These are phyloP conservation scores for Acropora yongei DNA, from an alignment of 64 coral and sea anemone species.

Conservation along the genomic window DNA sequence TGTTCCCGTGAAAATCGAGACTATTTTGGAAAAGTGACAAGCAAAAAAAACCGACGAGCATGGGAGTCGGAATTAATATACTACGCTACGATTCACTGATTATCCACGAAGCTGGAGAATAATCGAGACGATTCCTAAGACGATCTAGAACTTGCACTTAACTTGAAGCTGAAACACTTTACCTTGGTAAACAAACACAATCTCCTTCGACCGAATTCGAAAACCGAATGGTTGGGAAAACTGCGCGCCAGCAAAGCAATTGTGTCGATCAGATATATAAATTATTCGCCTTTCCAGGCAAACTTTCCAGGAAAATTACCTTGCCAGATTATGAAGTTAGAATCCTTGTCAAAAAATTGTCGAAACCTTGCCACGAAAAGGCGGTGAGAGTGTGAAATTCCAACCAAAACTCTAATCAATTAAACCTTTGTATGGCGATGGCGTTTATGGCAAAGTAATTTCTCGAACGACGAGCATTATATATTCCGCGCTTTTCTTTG, in stretches of 20 bases:
- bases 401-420: not conserved
- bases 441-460: conserved; percentile 1
- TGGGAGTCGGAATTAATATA: not conserved
- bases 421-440: not conserved
- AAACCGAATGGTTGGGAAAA: not conserved
- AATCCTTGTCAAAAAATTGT: not conserved
- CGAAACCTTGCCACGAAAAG: not conserved
- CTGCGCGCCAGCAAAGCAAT: not conserved
- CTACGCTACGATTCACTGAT: not conserved
- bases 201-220: not conserved
- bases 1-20: not conserved
- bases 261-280: not conserved
- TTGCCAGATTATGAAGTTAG: not conserved
- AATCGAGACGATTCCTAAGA: conserved; percentile 13
- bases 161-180: conserved; percentile 1
- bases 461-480: not conserved
- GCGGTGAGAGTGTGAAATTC: not conserved
- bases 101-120: not conserved
- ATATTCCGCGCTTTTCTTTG: not conserved
- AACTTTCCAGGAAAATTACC: conserved; percentile 7
- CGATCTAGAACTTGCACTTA: not conserved
- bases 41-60: not conserved
- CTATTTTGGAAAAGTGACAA: conserved; percentile 2
- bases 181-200: not conserved
- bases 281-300: not conserved